These are phyloP conservation scores for Elegia similella DNA, from an alignment of 2,888 invertebrate species.

Conservation along the genomic window DNA sequence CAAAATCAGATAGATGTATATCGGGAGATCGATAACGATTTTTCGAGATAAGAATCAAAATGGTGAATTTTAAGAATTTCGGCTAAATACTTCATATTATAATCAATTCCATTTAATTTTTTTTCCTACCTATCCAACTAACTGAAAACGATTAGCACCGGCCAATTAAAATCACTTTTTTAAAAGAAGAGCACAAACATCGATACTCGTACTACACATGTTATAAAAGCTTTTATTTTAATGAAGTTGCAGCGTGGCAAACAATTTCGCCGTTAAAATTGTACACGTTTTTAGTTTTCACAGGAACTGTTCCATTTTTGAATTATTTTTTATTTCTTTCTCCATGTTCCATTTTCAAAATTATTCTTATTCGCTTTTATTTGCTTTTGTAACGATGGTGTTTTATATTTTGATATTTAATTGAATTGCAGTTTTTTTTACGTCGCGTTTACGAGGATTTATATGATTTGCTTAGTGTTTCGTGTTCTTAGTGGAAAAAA, in stretches of 20 bases:
- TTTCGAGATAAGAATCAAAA: too few relatives aligned
- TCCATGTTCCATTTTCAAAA: conserved; percentile 1
- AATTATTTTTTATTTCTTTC: conserved; percentile 4
- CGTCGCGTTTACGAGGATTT: background rate
- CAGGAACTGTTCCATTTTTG: background rate
- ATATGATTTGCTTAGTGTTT: too few relatives aligned
- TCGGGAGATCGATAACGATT: too few relatives aligned
- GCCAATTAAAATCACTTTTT: too few relatives aligned
- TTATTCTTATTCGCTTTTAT: conserved; percentile 1
- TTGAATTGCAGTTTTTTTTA: background rate
- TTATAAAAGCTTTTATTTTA: conserved; percentile 17
- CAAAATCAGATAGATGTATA: too few relatives aligned
- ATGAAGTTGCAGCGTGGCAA: conserved; percentile 8
- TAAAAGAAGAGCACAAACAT: background rate
- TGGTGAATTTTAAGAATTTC: too few relatives aligned
- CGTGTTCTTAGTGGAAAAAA: too few relatives aligned
- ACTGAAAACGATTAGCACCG: too few relatives aligned
- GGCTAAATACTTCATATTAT: too few relatives aligned
- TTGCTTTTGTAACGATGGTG: conserved; percentile 12
- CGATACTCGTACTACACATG: background rate
- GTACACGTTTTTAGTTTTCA: conserved; percentile 6
- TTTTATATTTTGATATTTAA: conserved; percentile 2
- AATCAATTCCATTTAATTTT: too few relatives aligned
- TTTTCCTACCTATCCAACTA: too few relatives aligned
- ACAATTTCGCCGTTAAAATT: conserved; percentile 8